Evolutionary conservation across 2,113 vertebrate genomes (phyloP).

Genomic region (Athene noctua): DNA sequence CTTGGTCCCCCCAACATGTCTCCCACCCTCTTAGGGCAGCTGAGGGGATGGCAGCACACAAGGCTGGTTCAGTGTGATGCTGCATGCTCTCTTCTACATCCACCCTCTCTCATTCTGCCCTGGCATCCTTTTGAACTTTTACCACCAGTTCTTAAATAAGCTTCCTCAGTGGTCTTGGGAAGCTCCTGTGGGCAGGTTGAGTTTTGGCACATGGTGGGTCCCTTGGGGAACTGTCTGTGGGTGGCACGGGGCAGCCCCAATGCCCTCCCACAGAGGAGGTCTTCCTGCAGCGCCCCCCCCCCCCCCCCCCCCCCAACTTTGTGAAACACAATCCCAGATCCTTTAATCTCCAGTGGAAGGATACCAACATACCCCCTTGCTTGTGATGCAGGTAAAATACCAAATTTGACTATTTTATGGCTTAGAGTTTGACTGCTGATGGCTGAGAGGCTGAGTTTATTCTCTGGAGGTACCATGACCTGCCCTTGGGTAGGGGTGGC

Average conservation of each 20-base stretch:
- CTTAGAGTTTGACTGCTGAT: neutral
- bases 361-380: neutral
- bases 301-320: accelerated
- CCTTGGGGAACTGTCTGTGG: accelerated
- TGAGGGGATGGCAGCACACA: neutral
- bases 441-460: neutral
- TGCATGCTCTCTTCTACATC: neutral
- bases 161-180: neutral
- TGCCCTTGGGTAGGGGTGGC: accelerated
- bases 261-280: neutral
- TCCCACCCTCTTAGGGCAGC: neutral
- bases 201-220: accelerated
- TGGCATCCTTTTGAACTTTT: neutral
- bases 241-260: accelerated
- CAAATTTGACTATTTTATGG: neutral
- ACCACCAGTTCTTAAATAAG: neutral
- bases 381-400: neutral
- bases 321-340: neutral
- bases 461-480: neutral
- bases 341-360: neutral
- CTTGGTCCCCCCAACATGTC: neutral
- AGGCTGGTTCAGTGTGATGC: neutral
- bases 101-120: neutral
- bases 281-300: accelerated
- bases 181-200: neutral